Base-by-base conservation (phyloP, 37 sponge, comb jelly and placozoan genomes). In the Axinella damicornis region DNA sequence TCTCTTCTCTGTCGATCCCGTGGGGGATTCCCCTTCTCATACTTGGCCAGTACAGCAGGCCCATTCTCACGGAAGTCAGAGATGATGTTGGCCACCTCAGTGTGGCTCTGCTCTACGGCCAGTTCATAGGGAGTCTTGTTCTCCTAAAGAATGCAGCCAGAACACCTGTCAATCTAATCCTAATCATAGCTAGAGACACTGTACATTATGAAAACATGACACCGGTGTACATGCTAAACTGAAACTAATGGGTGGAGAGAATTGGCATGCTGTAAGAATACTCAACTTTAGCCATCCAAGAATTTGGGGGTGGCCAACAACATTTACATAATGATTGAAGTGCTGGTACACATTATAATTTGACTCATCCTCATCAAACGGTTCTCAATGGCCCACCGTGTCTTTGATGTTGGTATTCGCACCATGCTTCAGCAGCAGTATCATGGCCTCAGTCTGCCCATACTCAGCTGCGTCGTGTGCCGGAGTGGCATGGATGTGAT, bases 381-480 rank as follows among this genome's bases (percentile, higher is more conserved):
- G n/a, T n/a, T n/a, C n/a, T n/a, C n/a, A n/a, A n/a, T n/a, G n/a
- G 32, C 82, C 70, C 28, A 91, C 91, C 5, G 54, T 69, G 63
- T 93, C 82, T 63, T 72, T 83, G n/a, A 89, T 81, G 67, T 34
- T 74, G 57, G 86, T 52, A 53, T 78, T 69, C 19, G 94, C 94
- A 24, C 94, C 94, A 83, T 85, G 34, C 69, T 86, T 76, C 30
- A 93, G 87, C 15, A 93, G 74, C 31, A 93, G 61, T 0, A 82
- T 30, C 22, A 93, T 72, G 30, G 90, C 63, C 5, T 86, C 58
- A 2, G 36, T 25, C 52, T 89, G 57, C 4, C 94, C 90, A 67
- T 76, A 85, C 73, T 95, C 95, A 16, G 89, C 90, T 32, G 95
- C 95, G 77, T 95, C 95, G 35, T 95, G 92, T 4, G 90, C 83